Evolutionary conservation across 2,113 vertebrate genomes (phyloP).

Genomic region (Lepus timidus): DNA sequence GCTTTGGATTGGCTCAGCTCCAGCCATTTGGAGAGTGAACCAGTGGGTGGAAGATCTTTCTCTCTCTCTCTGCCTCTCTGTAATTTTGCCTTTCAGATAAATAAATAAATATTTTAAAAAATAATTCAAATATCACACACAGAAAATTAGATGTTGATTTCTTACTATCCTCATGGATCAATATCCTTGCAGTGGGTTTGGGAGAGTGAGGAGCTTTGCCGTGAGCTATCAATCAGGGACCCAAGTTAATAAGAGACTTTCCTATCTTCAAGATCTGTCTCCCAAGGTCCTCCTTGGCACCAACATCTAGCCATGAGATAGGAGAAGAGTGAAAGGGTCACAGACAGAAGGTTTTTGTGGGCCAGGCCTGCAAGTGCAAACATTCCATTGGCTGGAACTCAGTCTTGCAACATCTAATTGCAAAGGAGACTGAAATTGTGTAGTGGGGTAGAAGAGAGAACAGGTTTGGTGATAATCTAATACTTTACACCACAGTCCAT

Average conservation of each 20-base stretch:
- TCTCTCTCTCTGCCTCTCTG: too few species aligned
- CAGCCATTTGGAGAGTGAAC: too few species aligned
- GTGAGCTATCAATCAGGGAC: neutral
- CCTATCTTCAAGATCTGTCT: neutral
- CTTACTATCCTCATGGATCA: neutral
- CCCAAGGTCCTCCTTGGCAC: neutral
- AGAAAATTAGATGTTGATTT: slow-evolving; percentile 27
- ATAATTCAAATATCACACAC: neutral
- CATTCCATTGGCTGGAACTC: neutral
- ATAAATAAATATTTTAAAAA: neutral
- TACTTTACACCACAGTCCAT: neutral
- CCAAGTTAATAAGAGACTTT: neutral
- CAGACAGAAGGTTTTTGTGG: neutral
- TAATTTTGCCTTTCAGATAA: too few species aligned
- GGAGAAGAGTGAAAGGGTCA: neutral
- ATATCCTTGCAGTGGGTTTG: neutral
- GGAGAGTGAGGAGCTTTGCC: neutral
- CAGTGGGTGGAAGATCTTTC: too few species aligned
- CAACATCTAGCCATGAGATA: neutral
- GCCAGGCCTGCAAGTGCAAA: neutral
- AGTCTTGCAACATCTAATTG: neutral
- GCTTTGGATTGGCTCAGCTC: too few species aligned
- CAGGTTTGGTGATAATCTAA: neutral
- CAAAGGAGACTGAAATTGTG: neutral
- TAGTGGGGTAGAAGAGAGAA: neutral